These are phyloP conservation scores for Nycteola revayana DNA, from an alignment of 2,888 invertebrate genomes.

Conservation along the genomic window DNA sequence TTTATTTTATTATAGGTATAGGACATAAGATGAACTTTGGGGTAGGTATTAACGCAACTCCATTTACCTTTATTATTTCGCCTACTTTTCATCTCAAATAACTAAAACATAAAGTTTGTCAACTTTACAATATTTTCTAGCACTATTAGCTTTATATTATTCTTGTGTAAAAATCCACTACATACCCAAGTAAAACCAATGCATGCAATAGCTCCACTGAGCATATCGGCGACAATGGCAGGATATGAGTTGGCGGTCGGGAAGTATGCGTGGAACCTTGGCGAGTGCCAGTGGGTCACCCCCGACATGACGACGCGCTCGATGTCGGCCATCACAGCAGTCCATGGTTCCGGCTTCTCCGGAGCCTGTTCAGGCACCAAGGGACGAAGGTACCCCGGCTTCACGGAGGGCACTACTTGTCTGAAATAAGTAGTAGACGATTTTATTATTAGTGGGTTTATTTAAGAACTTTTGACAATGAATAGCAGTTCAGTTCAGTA, in stretches of 20 bases:
- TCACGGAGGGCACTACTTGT: constrained; percentile 93
- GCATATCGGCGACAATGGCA: constrained; percentile 96
- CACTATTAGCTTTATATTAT: no score
- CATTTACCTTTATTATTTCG: no score
- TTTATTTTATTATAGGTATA: no score
- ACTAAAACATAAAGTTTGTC: no score
- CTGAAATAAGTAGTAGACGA: constrained; percentile 62
- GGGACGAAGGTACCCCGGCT: constrained; percentile 95
- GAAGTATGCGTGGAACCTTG: constrained; percentile 97
- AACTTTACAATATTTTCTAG: no score
- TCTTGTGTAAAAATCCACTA: no score
- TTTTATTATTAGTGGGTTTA: constrained; percentile 7
- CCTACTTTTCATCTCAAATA: no score
- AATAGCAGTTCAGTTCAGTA: no score
- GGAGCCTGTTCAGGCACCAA: constrained; percentile 94
- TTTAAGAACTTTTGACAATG: no score
- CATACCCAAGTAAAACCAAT: constrained; percentile 98
- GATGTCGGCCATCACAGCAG: constrained; percentile 94
- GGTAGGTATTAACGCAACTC: no score
- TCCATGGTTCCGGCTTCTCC: constrained; percentile 92
- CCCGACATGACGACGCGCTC: constrained; percentile 99
- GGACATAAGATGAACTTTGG: no score
- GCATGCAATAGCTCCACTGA: constrained; percentile 96
- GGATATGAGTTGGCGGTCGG: constrained; percentile 97
- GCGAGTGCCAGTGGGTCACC: constrained; percentile 98